A percentile compares a stretch with the other conserved stretches of the same genome.
Evolutionary conservation across 2,797 vertebrate species (phyloP).

Genomic region (Sebastes paucispinis): DNA sequence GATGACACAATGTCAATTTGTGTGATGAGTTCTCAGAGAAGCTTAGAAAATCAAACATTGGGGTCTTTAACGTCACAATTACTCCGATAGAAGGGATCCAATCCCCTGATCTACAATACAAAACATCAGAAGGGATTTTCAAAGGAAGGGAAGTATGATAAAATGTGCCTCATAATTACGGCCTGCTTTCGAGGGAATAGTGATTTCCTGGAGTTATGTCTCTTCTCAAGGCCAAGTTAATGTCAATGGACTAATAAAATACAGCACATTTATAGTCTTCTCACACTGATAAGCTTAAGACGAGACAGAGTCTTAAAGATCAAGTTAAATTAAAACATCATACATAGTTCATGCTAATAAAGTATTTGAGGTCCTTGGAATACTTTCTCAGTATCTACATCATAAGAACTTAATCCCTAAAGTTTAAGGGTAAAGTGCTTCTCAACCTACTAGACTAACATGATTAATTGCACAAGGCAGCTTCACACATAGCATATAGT

Average conservation of each 20-base stretch:
- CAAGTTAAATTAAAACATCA: conserved; percentile 40
- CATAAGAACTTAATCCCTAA: conserved; percentile 6
- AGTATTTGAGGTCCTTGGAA: conserved; percentile 1
- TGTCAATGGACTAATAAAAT: conserved; percentile 37
- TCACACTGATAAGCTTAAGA: conserved; percentile 17
- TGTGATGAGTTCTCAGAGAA: conserved; percentile 6
- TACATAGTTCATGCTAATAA: conserved; percentile 3
- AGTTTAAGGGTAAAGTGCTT: neutral
- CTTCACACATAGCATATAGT: neutral
- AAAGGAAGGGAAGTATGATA: conserved; percentile 20
- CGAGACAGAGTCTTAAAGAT: conserved; percentile 12
- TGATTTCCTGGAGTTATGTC: conserved; percentile 19
- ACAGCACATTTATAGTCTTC: conserved; percentile 27
- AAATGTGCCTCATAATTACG: conserved; percentile 25
- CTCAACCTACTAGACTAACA: neutral
- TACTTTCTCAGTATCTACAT: neutral
- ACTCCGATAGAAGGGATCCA: neutral
- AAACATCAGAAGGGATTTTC: conserved; percentile 23
- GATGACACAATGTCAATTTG: neutral
- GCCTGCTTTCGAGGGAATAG: conserved; percentile 14
- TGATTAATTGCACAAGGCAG: conserved; percentile 1
- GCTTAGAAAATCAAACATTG: conserved; percentile 10
- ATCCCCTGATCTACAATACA: neutral
- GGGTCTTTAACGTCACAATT: conserved; percentile 6
- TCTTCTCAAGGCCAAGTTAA: conserved; percentile 30